Conservation (phyloP, 2,113 vertebrate species). For the Scomber colias region DNA sequence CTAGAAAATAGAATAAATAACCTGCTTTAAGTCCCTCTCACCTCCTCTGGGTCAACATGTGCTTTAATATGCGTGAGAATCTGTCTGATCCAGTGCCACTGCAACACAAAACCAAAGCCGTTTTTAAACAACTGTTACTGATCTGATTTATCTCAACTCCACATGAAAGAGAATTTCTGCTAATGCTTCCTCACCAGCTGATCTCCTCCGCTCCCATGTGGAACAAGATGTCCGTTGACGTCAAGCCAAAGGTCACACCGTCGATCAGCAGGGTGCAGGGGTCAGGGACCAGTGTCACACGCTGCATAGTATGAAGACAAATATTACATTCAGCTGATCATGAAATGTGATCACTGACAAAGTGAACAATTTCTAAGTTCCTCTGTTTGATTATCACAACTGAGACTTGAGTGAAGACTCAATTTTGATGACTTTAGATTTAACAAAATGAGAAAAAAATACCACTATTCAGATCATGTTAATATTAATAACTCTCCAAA, state of each 20-base stretch:
- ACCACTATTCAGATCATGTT: too few species aligned
- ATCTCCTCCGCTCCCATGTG: conserved; percentile 95
- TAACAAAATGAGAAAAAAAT: too few species aligned
- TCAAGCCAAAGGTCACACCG: conserved; percentile 89
- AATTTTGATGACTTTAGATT: too few species aligned
- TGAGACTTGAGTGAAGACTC: too few species aligned
- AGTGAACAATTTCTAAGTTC: background rate
- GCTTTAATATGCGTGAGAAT: conserved; percentile 92
- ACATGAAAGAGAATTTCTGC: background rate
- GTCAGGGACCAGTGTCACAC: conserved; percentile 90
- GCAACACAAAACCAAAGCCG: conserved; percentile 50
- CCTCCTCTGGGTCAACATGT: conserved; percentile 94
- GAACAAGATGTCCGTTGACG: conserved; percentile 92
- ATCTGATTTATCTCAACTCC: background rate
- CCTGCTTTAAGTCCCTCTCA: conserved; percentile 50
- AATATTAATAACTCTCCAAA: background rate
- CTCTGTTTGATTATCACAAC: background rate
- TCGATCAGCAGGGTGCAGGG: conserved; percentile 92
- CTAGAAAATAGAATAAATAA: background rate
- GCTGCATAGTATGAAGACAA: conserved; percentile 74
- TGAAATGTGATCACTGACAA: background rate
- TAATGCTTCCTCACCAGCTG: conserved; percentile 85
- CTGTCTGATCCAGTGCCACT: conserved; percentile 85
- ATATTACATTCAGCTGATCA: background rate
- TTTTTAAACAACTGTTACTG: too few species aligned